Base-by-base conservation (phyloP, 2,888 invertebrate genomes). In the Hirtodrosophila alboralis region DNA sequence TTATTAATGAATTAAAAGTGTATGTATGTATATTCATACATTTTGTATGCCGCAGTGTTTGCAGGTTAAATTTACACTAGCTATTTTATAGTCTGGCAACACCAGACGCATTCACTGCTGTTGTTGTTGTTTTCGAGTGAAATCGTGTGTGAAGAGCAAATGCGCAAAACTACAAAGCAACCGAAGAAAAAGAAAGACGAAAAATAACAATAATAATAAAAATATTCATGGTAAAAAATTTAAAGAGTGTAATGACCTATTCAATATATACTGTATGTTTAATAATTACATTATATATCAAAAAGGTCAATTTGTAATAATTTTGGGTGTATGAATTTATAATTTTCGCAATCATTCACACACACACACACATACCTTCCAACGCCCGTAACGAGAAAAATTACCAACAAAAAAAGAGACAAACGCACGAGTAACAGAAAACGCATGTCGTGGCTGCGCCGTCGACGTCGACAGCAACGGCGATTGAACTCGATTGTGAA, bases 401-500 rank as follows among this genome's bases (percentile, higher is more conserved):
- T 63, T 26, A 61, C 62, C 58, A 68, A 36, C 37, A 34, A 60
- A 37, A 63, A 37, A 63, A 66, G 33, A 59, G 14, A 51, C 49
- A 62, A 49, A 49, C 58, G 51, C 57, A 66, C 62, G 58, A 69
- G 40, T 27, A 54, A 54, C 54, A 45, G 47, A 61, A 64, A 66
- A 64, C 54, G 34, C 51, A 66, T 49, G 40, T 64, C 68, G 68
- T 54, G 51, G 40, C 47, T 36, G 38, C 27, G 34, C 33, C 28
- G 27, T 16, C 28, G 30, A n/a, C n/a, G n/a, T n/a, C 59, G 49
- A 40, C 51, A 31, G 18, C 30, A 66, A 49, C 68, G 58, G 57
- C 56, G 74, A 71, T 74, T 78, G 77, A 79, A 77, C 78, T 78
- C 80, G 67, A 80, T 77, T 72, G 53, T 1, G 23, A 66, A 61